phyloP scores from a whole-genome alignment of 2,797 vertebrate genomes.

The Nannoperca obscura region DNA sequence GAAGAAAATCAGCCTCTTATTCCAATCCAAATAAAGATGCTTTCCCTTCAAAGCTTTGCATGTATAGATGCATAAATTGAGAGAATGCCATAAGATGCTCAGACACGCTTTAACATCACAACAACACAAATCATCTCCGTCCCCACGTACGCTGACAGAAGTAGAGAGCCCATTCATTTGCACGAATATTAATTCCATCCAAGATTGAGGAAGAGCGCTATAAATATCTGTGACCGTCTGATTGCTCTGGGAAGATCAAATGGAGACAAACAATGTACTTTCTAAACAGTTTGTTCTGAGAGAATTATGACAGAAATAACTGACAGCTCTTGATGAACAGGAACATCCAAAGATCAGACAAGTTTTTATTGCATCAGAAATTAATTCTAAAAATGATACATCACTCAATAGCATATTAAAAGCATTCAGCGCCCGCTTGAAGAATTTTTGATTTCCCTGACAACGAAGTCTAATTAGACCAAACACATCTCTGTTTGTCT shows the following conservation, averaged over 20 bases:
- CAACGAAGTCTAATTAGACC: conserved; percentile 80
- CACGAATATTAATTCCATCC: conserved; percentile 74
- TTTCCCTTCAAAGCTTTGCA: conserved; percentile 46
- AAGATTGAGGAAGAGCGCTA: conserved; percentile 73
- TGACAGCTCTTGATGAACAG: conserved; percentile 80
- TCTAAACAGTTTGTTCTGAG: conserved; percentile 82
- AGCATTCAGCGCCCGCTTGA: conserved; percentile 70
- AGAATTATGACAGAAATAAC: conserved; percentile 80
- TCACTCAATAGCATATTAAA: conserved; percentile 78
- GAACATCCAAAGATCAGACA: conserved; percentile 81
- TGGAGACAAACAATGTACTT: conserved; percentile 73
- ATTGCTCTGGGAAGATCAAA: conserved; percentile 75
- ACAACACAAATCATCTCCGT: conserved; percentile 61
- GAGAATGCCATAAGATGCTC: conserved; percentile 44
- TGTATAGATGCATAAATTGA: conserved; percentile 30
- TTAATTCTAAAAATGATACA: conserved; percentile 82
- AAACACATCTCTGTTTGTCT: conserved; percentile 81
- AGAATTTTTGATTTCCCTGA: conserved; percentile 78
- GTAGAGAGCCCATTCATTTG: conserved; percentile 67
- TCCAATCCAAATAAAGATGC: conserved; percentile 54
- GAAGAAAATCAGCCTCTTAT: conserved; percentile 60
- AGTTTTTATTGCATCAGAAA: conserved; percentile 81
- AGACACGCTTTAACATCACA: conserved; percentile 62
- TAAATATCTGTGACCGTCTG: conserved; percentile 81
- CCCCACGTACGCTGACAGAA: conserved; percentile 53